Base-by-base conservation (phyloP, 2,888 invertebrate genomes). In the Eristalinus aeneus region DNA sequence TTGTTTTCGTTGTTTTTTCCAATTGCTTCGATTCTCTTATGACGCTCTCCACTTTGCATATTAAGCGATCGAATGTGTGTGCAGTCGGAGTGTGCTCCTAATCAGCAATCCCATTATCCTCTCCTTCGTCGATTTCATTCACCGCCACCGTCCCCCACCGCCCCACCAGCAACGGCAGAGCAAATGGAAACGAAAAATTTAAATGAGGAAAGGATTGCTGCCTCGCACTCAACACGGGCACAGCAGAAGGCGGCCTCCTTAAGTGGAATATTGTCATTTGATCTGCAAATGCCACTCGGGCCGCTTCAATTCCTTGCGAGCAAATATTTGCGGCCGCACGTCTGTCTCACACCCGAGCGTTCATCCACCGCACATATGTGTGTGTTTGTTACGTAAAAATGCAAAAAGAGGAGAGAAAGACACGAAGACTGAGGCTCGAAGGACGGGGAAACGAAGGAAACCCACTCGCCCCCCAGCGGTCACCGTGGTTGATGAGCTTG, bases 11-110 rank as follows among this genome's bases (percentile, higher is more conserved):
- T 63, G 36, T 46, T 36, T 4, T 31, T 32, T 64, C n/a, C n/a
- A n/a, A n/a, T n/a, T n/a, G n/a, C n/a, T 11, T 9, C 56, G 67
- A 65, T 79, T 75, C 56, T 36, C 61, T 79, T 75, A 60, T 64
- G 65, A 74, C 65, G 78, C 69, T 60, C 32, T 71, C 36, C 79
- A 78, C 74, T 79, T 71, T 69, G 65, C 78, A 77, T 78, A 83
- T 74, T 78, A 69, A 61, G 67, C 22, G 22, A 75, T 36, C 56
- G 27, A 34, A 68, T 53, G n/a, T 36, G 34, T 63, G 16, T 16
- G 16, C 32, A 56, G 64, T 63, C 54, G 67, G 54, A 39, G 32
- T 31, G 36, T 36, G 20, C 39, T 73, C 36, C 23, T 54, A 22
- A 68, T 64, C 34, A 68, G 54, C 53, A 78, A 65, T 75, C 61